Percentiles rank a stretch among this genome's conserved stretches.
Conservation (phyloP, 1,140 invertebrate genomes). For the Drosophila kohkoa region DNA sequence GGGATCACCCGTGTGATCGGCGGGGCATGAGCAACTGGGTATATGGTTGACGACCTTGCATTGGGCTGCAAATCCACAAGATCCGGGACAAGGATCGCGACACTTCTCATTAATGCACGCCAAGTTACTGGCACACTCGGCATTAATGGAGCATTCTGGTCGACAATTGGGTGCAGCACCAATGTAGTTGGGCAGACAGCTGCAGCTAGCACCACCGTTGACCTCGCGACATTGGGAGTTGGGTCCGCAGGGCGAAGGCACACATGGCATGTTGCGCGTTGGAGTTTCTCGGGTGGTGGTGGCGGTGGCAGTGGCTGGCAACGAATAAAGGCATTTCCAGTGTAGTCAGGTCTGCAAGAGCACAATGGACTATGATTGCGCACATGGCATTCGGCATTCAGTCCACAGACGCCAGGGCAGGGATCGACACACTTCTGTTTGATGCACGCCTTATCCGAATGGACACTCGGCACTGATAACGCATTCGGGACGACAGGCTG, state of each 20-base stretch:
- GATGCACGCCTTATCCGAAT: conserved; percentile 91
- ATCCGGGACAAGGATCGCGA: conserved; percentile 89
- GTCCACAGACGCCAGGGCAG: conserved; percentile 92
- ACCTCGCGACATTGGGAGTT: conserved; percentile 89
- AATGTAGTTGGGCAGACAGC: conserved; percentile 88
- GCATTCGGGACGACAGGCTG: conserved; percentile 93
- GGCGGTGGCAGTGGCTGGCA: conserved; percentile 87
- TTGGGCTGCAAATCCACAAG: conserved; percentile 88
- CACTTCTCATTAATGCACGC: conserved; percentile 90
- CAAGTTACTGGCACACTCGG: conserved; percentile 88
- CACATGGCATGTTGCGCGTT: conserved; percentile 88
- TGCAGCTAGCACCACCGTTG: conserved; percentile 88
- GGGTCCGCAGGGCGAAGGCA: conserved; percentile 90
- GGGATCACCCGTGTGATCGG: conserved; percentile 90
- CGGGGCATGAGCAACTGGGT: conserved; percentile 89
- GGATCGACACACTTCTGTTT: conserved; percentile 94
- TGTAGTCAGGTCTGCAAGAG: conserved; percentile 90
- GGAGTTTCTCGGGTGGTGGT: conserved; percentile 85
- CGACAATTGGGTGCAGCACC: conserved; percentile 90
- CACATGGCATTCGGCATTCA: conserved; percentile 92
- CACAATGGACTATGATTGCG: conserved; percentile 94
- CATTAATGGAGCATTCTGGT: conserved; percentile 90
- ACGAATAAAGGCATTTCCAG: conserved; percentile 92
- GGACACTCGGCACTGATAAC: conserved; percentile 93
- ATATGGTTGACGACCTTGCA: conserved; percentile 90